A percentile compares a stretch with the other conserved stretches of the same genome.
Conservation (phyloP, 2,888 invertebrate species). For the Lamproptera curius region DNA sequence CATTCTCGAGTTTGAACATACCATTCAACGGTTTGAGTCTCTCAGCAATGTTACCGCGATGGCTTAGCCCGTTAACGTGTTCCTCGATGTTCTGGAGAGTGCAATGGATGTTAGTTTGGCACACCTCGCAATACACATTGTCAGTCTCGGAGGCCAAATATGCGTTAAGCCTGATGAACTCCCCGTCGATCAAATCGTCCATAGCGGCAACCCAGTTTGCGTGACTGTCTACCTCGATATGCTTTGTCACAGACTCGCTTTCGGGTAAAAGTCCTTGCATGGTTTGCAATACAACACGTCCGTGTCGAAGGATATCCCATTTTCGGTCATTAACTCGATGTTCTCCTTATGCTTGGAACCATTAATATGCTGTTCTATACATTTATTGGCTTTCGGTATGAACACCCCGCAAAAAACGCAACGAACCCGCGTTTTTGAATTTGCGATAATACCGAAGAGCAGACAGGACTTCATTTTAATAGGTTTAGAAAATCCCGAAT, state of each 20-base stretch:
- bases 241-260: constrained; percentile 45
- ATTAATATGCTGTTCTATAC: constrained; percentile 56
- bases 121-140: constrained; percentile 48
- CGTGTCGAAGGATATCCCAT: constrained; percentile 43
- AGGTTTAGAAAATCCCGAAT: background rate
- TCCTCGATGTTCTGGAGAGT: constrained; percentile 42
- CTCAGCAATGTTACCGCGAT: constrained; percentile 45
- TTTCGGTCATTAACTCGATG: constrained; percentile 47
- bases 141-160: constrained; percentile 47
- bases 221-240: constrained; percentile 48
- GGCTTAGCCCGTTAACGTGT: constrained; percentile 48
- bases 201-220: constrained; percentile 51
- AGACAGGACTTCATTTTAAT: constrained; percentile 51
- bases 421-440: constrained; percentile 53
- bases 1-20: constrained; percentile 42
- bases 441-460: constrained; percentile 46
- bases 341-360: constrained; percentile 55
- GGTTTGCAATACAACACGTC: constrained; percentile 48
- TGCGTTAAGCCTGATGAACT: constrained; percentile 46
- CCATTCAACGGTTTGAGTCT: constrained; percentile 48
- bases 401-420: constrained; percentile 56
- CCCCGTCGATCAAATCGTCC: constrained; percentile 51
- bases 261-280: constrained; percentile 41
- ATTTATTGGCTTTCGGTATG: constrained; percentile 56
- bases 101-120: constrained; percentile 38